A percentile compares a stretch with the other conserved stretches of the same genome.
Evolutionary conservation across 2,888 invertebrate genomes (phyloP).

Genomic region (Xestia ashworthii): DNA sequence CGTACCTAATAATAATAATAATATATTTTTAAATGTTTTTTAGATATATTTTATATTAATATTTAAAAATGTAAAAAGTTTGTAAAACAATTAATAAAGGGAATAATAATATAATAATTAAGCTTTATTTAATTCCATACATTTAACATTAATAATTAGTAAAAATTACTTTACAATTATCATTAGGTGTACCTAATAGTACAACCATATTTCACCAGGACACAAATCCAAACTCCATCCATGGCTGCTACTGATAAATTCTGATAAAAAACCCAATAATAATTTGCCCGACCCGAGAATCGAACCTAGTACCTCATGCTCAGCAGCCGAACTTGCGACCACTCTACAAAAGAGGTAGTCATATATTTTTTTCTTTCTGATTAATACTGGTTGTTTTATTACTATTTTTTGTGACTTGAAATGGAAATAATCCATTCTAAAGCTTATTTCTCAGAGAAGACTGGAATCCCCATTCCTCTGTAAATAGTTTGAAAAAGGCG

Average conservation of each 20-base stretch:
- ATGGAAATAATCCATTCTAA: background rate
- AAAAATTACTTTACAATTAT: no score
- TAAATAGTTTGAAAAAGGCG: background rate
- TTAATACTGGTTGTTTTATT: background rate
- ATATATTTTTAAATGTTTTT: no score
- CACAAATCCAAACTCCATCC: background rate
- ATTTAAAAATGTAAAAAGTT: no score
- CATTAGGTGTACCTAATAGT: background rate
- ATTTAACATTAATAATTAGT: no score
- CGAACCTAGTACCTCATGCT: background rate
- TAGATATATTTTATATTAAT: no score
- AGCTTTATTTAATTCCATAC: no score
- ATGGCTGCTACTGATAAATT: background rate
- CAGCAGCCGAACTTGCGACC: background rate
- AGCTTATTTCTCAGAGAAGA: no score
- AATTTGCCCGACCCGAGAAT: background rate
- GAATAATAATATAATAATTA: no score
- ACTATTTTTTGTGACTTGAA: background rate
- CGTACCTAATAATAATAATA: background rate
- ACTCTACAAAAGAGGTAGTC: background rate
- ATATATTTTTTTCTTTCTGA: background rate
- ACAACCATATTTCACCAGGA: background rate
- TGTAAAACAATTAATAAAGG: no score
- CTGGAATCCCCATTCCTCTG: background rate
- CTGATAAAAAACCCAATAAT: background rate